Base-by-base conservation (phyloP, 1,140 invertebrate genomes). In the Saccostrea cuccullata region DNA sequence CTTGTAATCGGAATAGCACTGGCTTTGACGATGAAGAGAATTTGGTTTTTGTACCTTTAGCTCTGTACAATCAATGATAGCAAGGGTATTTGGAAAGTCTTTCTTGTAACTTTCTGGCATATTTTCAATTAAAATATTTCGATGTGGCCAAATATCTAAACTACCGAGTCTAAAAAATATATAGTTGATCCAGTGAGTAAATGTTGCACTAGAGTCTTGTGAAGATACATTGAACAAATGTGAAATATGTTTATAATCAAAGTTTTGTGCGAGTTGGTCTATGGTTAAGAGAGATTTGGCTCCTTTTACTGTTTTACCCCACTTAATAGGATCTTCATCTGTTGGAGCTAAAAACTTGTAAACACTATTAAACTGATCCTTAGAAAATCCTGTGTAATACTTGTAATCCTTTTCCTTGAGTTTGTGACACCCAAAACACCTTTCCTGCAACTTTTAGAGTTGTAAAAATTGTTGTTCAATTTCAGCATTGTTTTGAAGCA, bases 1-100 rank as follows among this genome's bases (percentile, higher is more conserved):
- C 23, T 92, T 92, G 56, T 92, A 91, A 58, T 92, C 89, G 11
- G 88, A 90, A 84, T 91, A 91, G 40, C 47, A 86, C 83, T 92
- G 89, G 40, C 86, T 87, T 87, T 90, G 90, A 20, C 55, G 4
- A 60, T 58, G 55, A 56, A 87, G 30, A 55, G 70, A 36, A 26
- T 56, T 64, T 70, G 73, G 55, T 82, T 47, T 88, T 84, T 86
- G 26, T 26, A 85, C 86, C 84, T 89, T 86, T 56, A 85, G 55
- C 88, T 88, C 87, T 60, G 87, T 90, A n/a, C 87, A 60, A 40
- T 90, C 84, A 58, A 88, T 36, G 36, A 90, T 88, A 30, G 77
- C 87, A 20, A 85, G 56, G 30, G n/a, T 84, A 30, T 55, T 64
- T 56, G 85, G 88, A 55, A 87, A 89, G n/a, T 83, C 55, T 55